These are phyloP conservation scores for Eudemis profundana DNA, from an alignment of 2,888 invertebrate genomes.

Conservation along the genomic window DNA sequence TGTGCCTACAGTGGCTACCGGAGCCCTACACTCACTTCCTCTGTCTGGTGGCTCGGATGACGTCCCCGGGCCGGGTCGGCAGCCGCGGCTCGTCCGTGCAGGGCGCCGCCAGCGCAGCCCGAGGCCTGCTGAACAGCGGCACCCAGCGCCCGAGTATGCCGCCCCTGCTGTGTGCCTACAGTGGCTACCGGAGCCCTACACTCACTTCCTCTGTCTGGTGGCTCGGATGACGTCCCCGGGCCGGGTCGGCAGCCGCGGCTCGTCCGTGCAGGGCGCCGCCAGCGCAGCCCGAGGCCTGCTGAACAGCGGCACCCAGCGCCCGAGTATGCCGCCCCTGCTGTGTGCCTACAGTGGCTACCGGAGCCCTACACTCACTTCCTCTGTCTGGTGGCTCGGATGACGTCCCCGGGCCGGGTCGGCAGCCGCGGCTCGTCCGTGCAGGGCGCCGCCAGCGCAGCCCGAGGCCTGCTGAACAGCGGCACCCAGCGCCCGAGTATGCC, in stretches of 20 bases:
- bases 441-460: slow-evolving; percentile 85
- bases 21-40: no score
- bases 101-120: no score
- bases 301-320: slow-evolving; percentile 90
- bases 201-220: slow-evolving; percentile 93
- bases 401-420: slow-evolving; percentile 75
- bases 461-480: slow-evolving; percentile 47
- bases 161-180: background rate
- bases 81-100: no score
- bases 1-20: no score
- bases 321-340: slow-evolving; percentile 86
- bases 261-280: slow-evolving; percentile 93
- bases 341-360: no score
- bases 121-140: no score
- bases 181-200: no score
- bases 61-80: no score
- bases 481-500: no score
- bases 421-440: slow-evolving; percentile 90
- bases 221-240: slow-evolving; percentile 91
- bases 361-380: slow-evolving; percentile 85
- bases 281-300: slow-evolving; percentile 61
- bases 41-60: no score
- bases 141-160: no score
- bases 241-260: slow-evolving; percentile 90
- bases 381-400: slow-evolving; percentile 93